Conservation (phyloP, 2,113 vertebrate genomes). For the Rhineura floridana region DNA sequence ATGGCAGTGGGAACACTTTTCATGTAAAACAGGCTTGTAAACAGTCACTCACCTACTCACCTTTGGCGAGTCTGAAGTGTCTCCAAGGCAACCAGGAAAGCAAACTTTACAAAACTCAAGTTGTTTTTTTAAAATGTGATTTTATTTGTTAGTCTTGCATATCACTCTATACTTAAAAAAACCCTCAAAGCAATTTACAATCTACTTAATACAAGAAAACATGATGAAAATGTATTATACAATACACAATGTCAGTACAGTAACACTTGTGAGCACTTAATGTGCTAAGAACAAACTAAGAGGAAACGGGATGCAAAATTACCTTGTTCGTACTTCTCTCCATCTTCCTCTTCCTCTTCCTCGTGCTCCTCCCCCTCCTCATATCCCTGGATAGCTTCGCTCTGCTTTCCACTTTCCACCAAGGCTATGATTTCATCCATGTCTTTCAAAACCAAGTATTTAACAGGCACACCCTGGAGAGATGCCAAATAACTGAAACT, state of each 20-base stretch:
- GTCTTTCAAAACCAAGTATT: slow-evolving; percentile 82
- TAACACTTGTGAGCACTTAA: too few relatives aligned
- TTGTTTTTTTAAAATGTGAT: too few relatives aligned
- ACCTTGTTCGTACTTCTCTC: slow-evolving; percentile 74
- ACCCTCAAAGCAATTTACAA: too few relatives aligned
- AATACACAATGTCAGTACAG: too few relatives aligned
- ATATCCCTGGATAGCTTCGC: slow-evolving; percentile 50
- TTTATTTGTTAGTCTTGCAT: too few relatives aligned
- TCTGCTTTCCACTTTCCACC: slow-evolving; percentile 71
- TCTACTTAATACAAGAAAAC: too few relatives aligned
- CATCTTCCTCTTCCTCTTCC: slow-evolving; percentile 56
- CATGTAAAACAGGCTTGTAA: neutral
- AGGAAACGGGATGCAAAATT: neutral
- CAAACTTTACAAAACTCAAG: too few relatives aligned
- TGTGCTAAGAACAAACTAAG: neutral
- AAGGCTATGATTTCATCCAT: slow-evolving; percentile 81
- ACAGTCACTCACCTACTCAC: neutral
- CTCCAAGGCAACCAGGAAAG: neutral
- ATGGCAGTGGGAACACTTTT: too few relatives aligned
- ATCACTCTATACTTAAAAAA: too few relatives aligned
- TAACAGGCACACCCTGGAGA: slow-evolving; percentile 79
- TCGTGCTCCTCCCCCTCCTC: slow-evolving; percentile 46
- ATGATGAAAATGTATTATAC: too few relatives aligned
- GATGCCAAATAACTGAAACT: neutral
- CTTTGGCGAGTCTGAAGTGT: neutral